phyloP scores from a whole-genome alignment of 2,888 invertebrate genomes.

The Limnephilus lunatus region DNA sequence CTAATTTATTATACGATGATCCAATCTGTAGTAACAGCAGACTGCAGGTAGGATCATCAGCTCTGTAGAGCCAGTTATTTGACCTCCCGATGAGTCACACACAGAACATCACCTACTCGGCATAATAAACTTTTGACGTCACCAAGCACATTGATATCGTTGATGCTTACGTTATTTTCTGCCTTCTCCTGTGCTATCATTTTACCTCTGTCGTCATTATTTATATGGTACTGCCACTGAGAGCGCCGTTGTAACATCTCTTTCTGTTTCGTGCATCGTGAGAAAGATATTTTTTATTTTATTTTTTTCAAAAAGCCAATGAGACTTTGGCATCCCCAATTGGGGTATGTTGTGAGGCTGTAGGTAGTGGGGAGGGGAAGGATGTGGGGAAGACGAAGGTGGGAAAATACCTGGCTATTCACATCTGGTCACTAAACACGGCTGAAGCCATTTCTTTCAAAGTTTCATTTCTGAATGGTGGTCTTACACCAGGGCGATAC shows the following conservation, averaged over 20 bases:
- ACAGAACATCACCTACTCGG: neutral
- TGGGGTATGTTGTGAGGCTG: too few relatives aligned
- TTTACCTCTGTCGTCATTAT: conserved; percentile 2
- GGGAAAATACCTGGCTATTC: too few relatives aligned
- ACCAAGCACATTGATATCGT: neutral
- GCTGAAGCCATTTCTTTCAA: too few relatives aligned
- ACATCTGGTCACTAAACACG: too few relatives aligned
- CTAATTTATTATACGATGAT: conserved; percentile 11
- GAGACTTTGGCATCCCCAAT: too few relatives aligned
- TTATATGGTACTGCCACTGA: neutral
- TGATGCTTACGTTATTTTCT: neutral
- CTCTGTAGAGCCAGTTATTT: conserved; percentile 28
- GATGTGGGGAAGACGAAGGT: too few relatives aligned
- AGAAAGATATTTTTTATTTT: too few relatives aligned
- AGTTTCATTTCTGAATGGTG: too few relatives aligned
- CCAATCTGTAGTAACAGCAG: neutral
- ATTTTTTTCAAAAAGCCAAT: too few relatives aligned
- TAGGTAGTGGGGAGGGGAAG: too few relatives aligned
- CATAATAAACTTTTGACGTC: conserved; percentile 6
- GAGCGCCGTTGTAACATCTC: neutral
- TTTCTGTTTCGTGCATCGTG: neutral
- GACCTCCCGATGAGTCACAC: conserved; percentile 25
- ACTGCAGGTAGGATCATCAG: neutral
- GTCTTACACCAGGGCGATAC: too few relatives aligned
- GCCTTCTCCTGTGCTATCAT: neutral